Evolutionary conservation across 2,888 invertebrate species (phyloP), one percentile per base, ranked within the genome.

Genomic region (Trichacis sp.): DNA sequence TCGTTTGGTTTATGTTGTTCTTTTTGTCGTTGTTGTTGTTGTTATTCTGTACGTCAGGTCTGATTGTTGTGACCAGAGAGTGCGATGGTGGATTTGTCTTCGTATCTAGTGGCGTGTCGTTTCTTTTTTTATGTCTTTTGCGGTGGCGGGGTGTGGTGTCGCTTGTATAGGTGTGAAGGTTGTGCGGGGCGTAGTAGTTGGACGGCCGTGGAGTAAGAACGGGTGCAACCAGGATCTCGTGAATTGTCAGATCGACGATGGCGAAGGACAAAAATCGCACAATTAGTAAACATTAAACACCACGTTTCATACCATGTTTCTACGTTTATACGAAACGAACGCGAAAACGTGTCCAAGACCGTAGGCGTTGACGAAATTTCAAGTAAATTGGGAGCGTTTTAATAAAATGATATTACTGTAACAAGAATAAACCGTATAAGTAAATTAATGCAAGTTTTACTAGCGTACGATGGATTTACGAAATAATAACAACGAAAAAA

Each of bases 221-320:
- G 54, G 3, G 15, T 12, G 46, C n/a, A 33, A 29, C 12, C 46
- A 20, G 33, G 15, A 15, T 14, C 12, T 9, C 12, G 20, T 48
- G 11, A 19, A 56, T 12, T 18, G 43, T 36, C 46, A 30, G 18
- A 24, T n/a, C 15, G 43, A 68, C 42, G 67, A 69, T 66, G 71
- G 64, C 67, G 59, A 68, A 58, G 50, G 29, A 68, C 50, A 58
- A 55, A 52, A 56, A 59, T 53, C 48, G 55, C 61, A 71, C 50
- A 57, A 68, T 54, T 65, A 72, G 64, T 58, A 63, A 40, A 40
- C 38, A 57, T 55, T 57, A 59, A 73, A 75, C 68, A 67, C 69
- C 76, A 80, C 76, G 80, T 81, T 82, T 82, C 79, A 81, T 81
- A 81, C 78, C 73, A 79, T 77, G 75, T 82, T 82, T 82, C 80